phyloP scores from a whole-genome alignment of 2,113 vertebrate species.

The Lates calcarifer region DNA sequence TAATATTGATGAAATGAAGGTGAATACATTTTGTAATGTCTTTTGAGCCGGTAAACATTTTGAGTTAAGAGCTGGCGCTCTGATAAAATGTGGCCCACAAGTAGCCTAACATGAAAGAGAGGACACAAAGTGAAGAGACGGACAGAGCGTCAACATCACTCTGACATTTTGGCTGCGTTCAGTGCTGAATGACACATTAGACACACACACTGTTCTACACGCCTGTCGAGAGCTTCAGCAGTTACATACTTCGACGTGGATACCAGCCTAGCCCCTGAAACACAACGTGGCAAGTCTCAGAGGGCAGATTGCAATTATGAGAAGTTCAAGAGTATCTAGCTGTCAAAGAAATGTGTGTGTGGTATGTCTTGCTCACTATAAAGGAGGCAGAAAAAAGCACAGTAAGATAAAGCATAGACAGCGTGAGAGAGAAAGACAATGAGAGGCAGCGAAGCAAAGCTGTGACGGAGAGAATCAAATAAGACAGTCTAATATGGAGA shows the following conservation, averaged over 20 bases:
- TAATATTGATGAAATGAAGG: not conserved
- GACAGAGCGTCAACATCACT: slow-evolving; percentile 40
- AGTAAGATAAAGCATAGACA: not conserved
- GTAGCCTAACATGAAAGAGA: not conserved
- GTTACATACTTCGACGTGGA: slow-evolving; percentile 38
- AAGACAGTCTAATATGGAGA: slow-evolving; percentile 46
- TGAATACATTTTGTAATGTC: slow-evolving; percentile 5
- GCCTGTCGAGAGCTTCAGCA: slow-evolving; percentile 47
- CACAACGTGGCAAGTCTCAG: slow-evolving; percentile 44
- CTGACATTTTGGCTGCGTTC: slow-evolving; percentile 43
- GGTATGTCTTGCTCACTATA: slow-evolving; percentile 4
- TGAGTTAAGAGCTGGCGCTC: not conserved
- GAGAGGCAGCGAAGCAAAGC: not conserved
- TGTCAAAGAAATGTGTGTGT: slow-evolving; percentile 37
- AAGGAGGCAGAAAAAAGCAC: not conserved
- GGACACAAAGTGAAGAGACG: slow-evolving; percentile 30
- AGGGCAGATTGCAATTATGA: slow-evolving; percentile 43
- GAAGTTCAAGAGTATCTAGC: slow-evolving; percentile 40
- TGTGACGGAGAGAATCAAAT: slow-evolving; percentile 14
- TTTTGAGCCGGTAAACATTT: not conserved
- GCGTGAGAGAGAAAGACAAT: not conserved
- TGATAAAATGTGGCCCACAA: not conserved
- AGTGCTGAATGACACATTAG: slow-evolving; percentile 39
- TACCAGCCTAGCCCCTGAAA: slow-evolving; percentile 25
- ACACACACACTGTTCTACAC: slow-evolving; percentile 46